A percentile compares a stretch with the other conserved stretches of the same genome.
These are phyloP conservation scores for Heliconius eleuchia DNA, from an alignment of 1,140 invertebrate genomes.

Conservation along the genomic window DNA sequence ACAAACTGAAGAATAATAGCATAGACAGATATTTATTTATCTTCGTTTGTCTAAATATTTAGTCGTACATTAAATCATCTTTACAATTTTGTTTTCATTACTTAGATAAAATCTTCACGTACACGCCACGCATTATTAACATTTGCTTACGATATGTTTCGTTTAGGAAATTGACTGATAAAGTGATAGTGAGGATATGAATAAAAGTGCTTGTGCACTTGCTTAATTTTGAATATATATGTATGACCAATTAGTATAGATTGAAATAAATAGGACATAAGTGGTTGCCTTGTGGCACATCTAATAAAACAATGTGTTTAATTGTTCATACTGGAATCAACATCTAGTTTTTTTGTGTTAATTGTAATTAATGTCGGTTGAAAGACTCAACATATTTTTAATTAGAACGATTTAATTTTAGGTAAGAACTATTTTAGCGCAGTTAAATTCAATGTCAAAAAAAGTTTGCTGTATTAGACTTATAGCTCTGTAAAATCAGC, in stretches of 20 bases:
- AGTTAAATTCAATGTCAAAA: too few species aligned
- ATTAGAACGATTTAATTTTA: too few species aligned
- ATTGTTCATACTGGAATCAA: not conserved
- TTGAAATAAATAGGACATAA: slow-evolving; percentile 3
- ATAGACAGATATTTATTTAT: not conserved
- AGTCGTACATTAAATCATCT: not conserved
- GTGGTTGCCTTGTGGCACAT: not conserved
- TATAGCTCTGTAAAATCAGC: too few species aligned
- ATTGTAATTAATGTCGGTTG: too few species aligned
- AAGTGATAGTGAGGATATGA: not conserved
- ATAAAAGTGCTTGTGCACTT: not conserved
- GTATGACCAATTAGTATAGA: not conserved
- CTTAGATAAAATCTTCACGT: not conserved
- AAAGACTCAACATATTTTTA: too few species aligned
- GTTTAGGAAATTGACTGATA: slow-evolving; percentile 8
- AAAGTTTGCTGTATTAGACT: too few species aligned
- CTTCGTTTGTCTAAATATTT: not conserved
- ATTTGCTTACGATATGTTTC: slow-evolving; percentile 11
- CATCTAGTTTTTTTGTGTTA: not conserved
- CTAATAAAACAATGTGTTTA: not conserved
- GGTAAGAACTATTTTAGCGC: too few species aligned
- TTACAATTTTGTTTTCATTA: not conserved
- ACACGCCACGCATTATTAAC: not conserved
- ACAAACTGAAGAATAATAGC: not conserved
- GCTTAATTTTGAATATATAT: not conserved